A percentile compares a stretch with the other conserved stretches of the same genome.
These are phyloP conservation scores for Osmerus eperlanus DNA, from an alignment of 2,113 vertebrate genomes.

Conservation along the genomic window DNA sequence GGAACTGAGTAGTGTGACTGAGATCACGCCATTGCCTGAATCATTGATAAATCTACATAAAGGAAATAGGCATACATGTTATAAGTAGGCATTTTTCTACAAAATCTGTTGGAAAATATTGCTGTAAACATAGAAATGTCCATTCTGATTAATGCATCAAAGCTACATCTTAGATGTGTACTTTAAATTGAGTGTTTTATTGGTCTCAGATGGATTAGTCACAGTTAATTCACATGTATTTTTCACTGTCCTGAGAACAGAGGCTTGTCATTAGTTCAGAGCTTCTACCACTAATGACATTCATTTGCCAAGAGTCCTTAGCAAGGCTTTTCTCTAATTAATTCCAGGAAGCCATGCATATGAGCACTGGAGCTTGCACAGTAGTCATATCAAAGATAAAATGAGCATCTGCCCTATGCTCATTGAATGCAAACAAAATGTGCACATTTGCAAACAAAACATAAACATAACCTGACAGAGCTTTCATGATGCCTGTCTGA, in stretches of 20 bases:
- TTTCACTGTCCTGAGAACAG: constrained; percentile 34
- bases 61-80: too few relatives aligned
- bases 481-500: constrained; percentile 21
- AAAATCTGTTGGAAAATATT: too few relatives aligned
- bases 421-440: constrained; percentile 17
- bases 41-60: too few relatives aligned
- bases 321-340: constrained; percentile 47
- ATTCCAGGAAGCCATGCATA: constrained; percentile 54
- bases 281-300: constrained; percentile 50
- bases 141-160: too few relatives aligned
- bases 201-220: constrained; percentile 8
- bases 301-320: constrained; percentile 46
- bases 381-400: constrained; percentile 18
- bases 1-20: neutral
- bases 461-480: constrained; percentile 23
- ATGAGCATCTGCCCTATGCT: constrained; percentile 8
- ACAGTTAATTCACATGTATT: constrained; percentile 17
- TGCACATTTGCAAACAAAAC: constrained; percentile 10
- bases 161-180: too few relatives aligned
- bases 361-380: constrained; percentile 21
- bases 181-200: constrained; percentile 15
- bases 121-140: too few relatives aligned
- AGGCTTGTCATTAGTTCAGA: constrained; percentile 38
- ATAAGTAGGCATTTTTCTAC: too few relatives aligned
- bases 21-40: neutral